Evolutionary conservation across 2,888 invertebrate species (phyloP), one percentile per base, ranked within the genome.

Genomic region (Lordiphosa andalusiaca): DNA sequence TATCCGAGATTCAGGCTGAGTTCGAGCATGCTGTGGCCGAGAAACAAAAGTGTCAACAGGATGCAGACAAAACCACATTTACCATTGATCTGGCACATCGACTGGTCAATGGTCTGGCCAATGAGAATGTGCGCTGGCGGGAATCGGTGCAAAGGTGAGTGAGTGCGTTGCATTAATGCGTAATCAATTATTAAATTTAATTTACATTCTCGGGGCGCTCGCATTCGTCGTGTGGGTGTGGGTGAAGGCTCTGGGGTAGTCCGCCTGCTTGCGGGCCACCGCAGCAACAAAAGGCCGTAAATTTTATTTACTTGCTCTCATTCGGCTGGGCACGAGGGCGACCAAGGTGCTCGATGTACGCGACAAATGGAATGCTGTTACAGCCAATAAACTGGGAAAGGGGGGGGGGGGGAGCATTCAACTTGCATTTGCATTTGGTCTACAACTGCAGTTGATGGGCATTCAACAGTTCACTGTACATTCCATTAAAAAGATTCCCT

Each of bases 11-110:
- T 64, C 93, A 95, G 67, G 94, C 93, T 51, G 95, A 96, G 76
- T 98, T 96, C 91, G 95, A 96, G 85, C 92, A 93, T 68, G 98
- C 98, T 0, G 93, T 95, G 2, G 93, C 93, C 50, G 95, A 94
- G 74, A 98, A 98, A 88, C 92, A 95, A 88, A 95, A 94, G 85
- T 98, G 98, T 88, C 97, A 98, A 90, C 93, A 93, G 7, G 97
- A 98, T 90, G 98, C 98, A 0, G 97, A 98, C 83, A 94, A 94
- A 41, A 98, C 98, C 0, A 93, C 95, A 9, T 92, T 93, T 62
- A 97, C 96, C 49, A 98, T 98, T 67, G 95, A 96, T 88, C 90
- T 98, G 71, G 98, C 98, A 4, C 97, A 98, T 87, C 91, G 98
- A 76, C 91, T 98, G 25, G 96, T 98, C 0, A 96, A 96, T 83